phyloP scores from a whole-genome alignment of 2,888 invertebrate species.

The Andrena marginata region DNA sequence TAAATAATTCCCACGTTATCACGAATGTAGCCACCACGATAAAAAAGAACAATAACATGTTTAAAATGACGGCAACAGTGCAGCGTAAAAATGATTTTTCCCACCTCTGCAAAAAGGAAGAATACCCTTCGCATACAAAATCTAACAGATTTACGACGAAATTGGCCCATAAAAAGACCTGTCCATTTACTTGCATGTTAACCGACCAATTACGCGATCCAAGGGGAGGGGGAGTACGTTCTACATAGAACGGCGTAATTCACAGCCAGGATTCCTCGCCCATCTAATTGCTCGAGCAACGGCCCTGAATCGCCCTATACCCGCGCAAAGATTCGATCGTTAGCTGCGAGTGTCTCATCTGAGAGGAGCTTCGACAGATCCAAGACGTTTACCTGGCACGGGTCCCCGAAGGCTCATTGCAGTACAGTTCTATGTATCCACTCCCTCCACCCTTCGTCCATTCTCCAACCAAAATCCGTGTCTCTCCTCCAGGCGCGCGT shows the following conservation, averaged over 20 bases:
- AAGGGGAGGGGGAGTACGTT: neutral
- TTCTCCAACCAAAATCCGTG: neutral
- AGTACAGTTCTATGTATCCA: constrained; percentile 12
- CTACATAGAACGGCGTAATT: constrained; percentile 39
- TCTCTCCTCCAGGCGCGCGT: neutral
- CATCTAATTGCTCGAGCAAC: constrained; percentile 38
- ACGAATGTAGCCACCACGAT: too few species aligned
- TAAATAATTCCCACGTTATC: too few species aligned
- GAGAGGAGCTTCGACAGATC: constrained; percentile 45
- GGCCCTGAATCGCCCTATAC: constrained; percentile 41
- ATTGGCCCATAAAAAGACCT: constrained; percentile 18
- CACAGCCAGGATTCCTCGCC: constrained; percentile 33
- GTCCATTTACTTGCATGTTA: constrained; percentile 25
- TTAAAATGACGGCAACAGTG: neutral
- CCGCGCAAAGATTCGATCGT: constrained; percentile 58
- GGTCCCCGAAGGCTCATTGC: constrained; percentile 65
- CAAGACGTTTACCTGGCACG: constrained; percentile 67
- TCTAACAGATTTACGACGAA: constrained; percentile 6
- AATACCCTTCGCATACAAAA: neutral
- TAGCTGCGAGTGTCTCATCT: constrained; percentile 41
- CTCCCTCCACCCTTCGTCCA: neutral
- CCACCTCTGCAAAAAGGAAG: neutral
- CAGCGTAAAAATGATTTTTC: neutral
- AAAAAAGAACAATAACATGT: too few species aligned
- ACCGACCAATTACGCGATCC: constrained; percentile 43